Base-by-base conservation (phyloP, 2,888 invertebrate species). In the Eristalis tenax region DNA sequence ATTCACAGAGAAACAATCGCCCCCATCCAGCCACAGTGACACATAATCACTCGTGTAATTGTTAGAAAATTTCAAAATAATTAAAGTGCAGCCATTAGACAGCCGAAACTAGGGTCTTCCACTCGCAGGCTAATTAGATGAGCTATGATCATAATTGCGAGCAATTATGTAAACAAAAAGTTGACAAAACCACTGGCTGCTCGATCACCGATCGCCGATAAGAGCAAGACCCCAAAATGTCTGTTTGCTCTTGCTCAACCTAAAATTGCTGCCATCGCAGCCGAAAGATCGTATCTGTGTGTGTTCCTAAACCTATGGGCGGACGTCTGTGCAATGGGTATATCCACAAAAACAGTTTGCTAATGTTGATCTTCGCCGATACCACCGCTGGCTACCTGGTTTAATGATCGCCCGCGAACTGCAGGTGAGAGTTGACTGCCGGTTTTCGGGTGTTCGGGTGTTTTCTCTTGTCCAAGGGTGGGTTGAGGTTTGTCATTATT, bases 231-330 rank as follows among this genome's bases (percentile, higher is more conserved):
- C 64, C 22, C 64, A 75, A 66, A 82, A 81, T 68, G 38, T 86
- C 77, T 86, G 83, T 83, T 83, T 79, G 63, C 79, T 83, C 71
- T 83, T 87, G 86, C 83, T 71, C 68, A 87, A 83, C 75, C 79
- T n/a, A 66, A 83, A 79, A 87, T 75, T 69, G 23, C 78, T 77
- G 65, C 83, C 78, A 79, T 79, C 83, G 71, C 64, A n/a, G 18
- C 73, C 40, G 56, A 18, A n/a, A 87, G 86, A 86, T 86, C 13
- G 70, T 78, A 86, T 86, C 85, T 57, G 1, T 23, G 59, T 59
- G 59, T 13, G 59, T 18, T 23, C 64, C 70, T 69, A 69, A 73
- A 69, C 64, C 63, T 61, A 75, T 77, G 77, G 73, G 73, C 65
- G 81, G 83, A 66, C 75, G 75, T 68, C 59, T 84, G 74, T 69